Evolutionary conservation across 2,888 invertebrate genomes (phyloP).

Genomic region (Xestoiulus laeticollis): DNA sequence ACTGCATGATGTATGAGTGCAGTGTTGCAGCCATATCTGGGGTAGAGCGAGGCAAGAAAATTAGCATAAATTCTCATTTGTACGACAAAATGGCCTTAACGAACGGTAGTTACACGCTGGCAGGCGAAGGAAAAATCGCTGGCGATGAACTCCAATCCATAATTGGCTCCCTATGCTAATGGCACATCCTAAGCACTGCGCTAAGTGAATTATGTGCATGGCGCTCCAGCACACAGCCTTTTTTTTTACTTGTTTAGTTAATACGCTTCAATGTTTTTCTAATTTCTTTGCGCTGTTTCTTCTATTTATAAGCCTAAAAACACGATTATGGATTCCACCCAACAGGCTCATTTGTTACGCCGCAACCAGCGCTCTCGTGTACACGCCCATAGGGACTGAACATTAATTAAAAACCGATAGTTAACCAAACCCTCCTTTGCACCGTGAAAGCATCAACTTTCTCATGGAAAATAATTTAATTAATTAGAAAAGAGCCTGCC

Average conservation of each 20-base stretch:
- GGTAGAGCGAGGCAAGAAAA: constrained; percentile 46
- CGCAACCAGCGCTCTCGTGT: neutral
- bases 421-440: neutral
- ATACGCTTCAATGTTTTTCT: constrained; percentile 36
- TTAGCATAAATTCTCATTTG: constrained; percentile 54
- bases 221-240: constrained; percentile 33
- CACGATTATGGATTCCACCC: constrained; percentile 44
- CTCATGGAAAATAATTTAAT: neutral
- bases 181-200: constrained; percentile 42
- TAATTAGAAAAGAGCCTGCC: neutral
- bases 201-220: constrained; percentile 44
- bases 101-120: constrained; percentile 53
- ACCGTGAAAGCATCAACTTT: neutral
- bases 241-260: neutral
- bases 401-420: constrained; percentile 37
- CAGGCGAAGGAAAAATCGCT: constrained; percentile 45
- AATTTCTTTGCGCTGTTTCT: constrained; percentile 30
- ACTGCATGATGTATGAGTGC: constrained; percentile 45
- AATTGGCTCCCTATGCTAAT: constrained; percentile 49
- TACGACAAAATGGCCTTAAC: constrained; percentile 52
- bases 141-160: constrained; percentile 50
- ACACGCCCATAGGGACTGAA: constrained; percentile 19
- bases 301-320: constrained; percentile 28
- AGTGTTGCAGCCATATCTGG: neutral
- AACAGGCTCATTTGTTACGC: constrained; percentile 4